Percentiles rank a stretch among this genome's conserved stretches.
Conservation (phyloP, 2,888 invertebrate genomes). For the Aspidiotus destructor region DNA sequence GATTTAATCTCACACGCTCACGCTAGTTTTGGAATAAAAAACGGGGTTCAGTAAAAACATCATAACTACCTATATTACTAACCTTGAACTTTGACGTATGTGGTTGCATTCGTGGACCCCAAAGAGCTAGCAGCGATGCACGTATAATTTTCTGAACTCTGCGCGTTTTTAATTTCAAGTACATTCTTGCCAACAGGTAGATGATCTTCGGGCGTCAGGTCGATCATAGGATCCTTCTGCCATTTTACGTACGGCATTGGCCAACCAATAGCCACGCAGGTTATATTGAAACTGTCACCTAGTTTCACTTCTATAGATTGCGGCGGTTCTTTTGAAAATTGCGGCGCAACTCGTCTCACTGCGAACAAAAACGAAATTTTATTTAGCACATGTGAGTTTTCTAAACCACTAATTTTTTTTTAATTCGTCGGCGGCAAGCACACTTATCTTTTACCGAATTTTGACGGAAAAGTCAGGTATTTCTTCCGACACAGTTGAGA, state of each 20-base stretch:
- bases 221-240: conserved; percentile 70
- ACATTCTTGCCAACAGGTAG: conserved; percentile 78
- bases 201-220: conserved; percentile 80
- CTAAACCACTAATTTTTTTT: no score
- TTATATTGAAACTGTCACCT: conserved; percentile 81
- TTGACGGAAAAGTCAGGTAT: no score
- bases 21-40: no score
- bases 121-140: conserved; percentile 91
- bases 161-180: conserved; percentile 72
- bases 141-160: conserved; percentile 91
- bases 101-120: conserved; percentile 78
- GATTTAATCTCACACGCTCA: no score
- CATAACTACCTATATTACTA: conserved; percentile 43
- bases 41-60: no score
- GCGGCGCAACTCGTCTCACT: conserved; percentile 91
- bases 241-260: conserved; percentile 97
- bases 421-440: no score
- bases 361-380: conserved; percentile 40
- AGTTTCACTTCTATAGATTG: conserved; percentile 79
- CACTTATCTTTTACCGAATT: no score
- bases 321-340: conserved; percentile 87
- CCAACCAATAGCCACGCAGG: conserved; percentile 94
- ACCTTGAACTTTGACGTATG: conserved; percentile 94
- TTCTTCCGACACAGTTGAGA: no score
- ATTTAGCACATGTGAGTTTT: no score